phyloP scores from a whole-genome alignment of 2,888 invertebrate species.

The Patella depressa region DNA sequence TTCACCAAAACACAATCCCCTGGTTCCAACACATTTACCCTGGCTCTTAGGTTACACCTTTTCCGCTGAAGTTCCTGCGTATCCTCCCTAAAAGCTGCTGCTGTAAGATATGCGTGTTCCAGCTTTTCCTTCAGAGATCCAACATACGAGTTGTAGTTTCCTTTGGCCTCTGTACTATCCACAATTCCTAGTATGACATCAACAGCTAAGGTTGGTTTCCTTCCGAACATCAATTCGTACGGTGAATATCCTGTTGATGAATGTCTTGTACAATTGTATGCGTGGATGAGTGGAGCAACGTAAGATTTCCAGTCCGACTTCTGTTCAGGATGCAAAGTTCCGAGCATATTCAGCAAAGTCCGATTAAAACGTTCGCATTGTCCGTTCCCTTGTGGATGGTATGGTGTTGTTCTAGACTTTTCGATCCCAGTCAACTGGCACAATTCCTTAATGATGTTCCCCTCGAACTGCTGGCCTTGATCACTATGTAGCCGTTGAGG shows the following conservation, averaged over 20 bases:
- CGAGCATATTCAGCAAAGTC: neutral
- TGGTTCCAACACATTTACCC: neutral
- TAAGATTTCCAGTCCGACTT: neutral
- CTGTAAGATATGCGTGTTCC: neutral
- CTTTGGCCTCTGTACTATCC: neutral
- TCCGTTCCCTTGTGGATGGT: neutral
- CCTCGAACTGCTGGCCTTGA: no score
- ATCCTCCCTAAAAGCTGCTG: neutral
- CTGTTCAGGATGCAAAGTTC: neutral
- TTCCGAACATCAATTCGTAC: neutral
- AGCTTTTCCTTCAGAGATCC: neutral
- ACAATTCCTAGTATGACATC: neutral
- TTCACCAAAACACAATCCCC: neutral
- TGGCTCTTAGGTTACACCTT: neutral
- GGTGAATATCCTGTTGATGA: neutral
- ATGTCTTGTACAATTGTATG: neutral
- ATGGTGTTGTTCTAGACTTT: neutral
- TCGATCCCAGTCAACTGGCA: neutral
- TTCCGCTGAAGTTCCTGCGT: neutral
- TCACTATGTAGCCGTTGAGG: neutral
- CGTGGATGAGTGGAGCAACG: no score
- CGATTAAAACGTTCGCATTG: constrained; percentile 4
- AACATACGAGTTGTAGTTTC: neutral
- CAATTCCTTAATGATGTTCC: no score
- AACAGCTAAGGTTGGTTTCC: neutral